A percentile compares a stretch with the other conserved stretches of the same genome.
These are phyloP conservation scores for Nibea albiflora DNA, from an alignment of 2,113 vertebrate species.

Conservation along the genomic window DNA sequence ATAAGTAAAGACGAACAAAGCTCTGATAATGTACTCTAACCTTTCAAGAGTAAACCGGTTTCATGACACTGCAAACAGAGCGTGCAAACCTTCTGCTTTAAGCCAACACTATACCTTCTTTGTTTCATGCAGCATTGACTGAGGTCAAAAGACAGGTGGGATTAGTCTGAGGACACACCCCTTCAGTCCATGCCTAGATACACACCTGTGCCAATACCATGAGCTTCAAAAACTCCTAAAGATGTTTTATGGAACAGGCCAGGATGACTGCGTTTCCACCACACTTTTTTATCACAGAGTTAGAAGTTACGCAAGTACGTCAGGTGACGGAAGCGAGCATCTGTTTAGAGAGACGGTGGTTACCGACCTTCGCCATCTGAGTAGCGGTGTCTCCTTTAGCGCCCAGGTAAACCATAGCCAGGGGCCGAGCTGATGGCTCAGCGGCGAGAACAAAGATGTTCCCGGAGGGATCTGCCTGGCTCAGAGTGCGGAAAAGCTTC, in stretches of 20 bases:
- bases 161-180: constrained; percentile 34
- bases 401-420: constrained; percentile 91
- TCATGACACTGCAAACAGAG: background rate
- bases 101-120: constrained; percentile 15
- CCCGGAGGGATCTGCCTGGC: constrained; percentile 15
- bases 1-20: background rate
- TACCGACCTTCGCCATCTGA: constrained; percentile 90
- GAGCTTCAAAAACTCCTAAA: background rate
- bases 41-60: constrained; percentile 1
- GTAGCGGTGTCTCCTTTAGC: constrained; percentile 84
- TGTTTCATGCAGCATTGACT: constrained; percentile 19
- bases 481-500: constrained; percentile 84
- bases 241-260: background rate
- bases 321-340: too few relatives aligned
- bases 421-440: constrained; percentile 90
- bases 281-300: background rate
- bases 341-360: background rate
- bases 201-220: background rate
- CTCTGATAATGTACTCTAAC: background rate
- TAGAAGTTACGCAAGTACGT: too few relatives aligned
- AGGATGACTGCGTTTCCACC: background rate
- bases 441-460: constrained; percentile 90
- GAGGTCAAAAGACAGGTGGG: constrained; percentile 52
- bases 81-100: constrained; percentile 30
- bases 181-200: background rate